Conservation (phyloP, 2,113 vertebrate genomes). For the Oncorhynchus nerka region DNA sequence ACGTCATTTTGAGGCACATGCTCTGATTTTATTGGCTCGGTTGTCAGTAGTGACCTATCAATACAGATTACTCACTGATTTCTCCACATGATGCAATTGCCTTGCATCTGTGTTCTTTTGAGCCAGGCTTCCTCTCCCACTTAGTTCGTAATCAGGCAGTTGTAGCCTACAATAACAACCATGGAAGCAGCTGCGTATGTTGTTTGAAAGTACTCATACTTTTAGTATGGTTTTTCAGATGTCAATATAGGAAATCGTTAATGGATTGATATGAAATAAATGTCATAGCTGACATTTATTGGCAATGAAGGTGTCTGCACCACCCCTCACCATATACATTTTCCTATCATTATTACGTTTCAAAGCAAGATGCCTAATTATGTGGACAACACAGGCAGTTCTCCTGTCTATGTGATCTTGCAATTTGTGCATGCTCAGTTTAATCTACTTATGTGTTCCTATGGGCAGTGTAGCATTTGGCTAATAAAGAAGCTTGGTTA, state of each 20-base stretch:
- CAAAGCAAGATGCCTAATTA: too few relatives aligned
- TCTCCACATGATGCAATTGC: neutral
- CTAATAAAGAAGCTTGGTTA: too few relatives aligned
- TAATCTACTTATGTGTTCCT: too few relatives aligned
- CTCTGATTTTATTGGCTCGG: slow-evolving; percentile 3
- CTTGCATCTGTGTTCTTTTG: neutral
- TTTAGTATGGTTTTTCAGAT: neutral
- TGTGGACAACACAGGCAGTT: too few relatives aligned
- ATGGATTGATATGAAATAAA: too few relatives aligned
- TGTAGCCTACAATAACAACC: neutral
- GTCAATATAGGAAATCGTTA: too few relatives aligned
- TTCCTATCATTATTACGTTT: too few relatives aligned
- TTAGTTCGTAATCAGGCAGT: neutral
- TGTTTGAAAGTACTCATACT: neutral
- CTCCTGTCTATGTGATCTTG: too few relatives aligned
- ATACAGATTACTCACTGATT: neutral
- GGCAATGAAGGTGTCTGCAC: neutral
- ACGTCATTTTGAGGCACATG: neutral
- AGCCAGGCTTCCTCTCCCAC: neutral
- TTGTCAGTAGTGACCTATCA: neutral
- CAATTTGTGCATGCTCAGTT: too few relatives aligned
- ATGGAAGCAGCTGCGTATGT: neutral
- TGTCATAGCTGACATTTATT: too few relatives aligned
- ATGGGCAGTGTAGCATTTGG: too few relatives aligned
- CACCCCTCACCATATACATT: neutral